Percentiles rank a stretch among this genome's conserved stretches.
Conservation (phyloP, 2,113 vertebrate genomes). For the Macquaria ambigua region DNA sequence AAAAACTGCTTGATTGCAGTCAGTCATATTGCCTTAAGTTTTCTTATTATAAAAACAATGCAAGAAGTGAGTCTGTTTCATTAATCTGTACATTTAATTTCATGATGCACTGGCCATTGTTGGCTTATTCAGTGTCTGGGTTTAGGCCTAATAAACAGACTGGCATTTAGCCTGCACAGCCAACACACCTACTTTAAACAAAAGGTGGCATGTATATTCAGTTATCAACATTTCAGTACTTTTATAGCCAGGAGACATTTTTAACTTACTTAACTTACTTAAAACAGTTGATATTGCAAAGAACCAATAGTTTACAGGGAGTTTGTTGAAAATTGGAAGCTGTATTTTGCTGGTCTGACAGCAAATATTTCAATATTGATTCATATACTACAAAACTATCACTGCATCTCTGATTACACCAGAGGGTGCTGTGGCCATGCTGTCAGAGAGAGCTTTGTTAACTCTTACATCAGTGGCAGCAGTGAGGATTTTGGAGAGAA, state of each 20-base stretch:
- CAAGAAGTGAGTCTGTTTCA: too few species aligned
- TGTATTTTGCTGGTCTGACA: neutral
- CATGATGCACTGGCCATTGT: too few species aligned
- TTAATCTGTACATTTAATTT: too few species aligned
- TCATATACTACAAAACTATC: neutral
- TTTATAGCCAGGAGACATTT: neutral
- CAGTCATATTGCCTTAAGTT: too few species aligned
- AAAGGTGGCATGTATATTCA: neutral
- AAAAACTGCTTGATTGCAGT: too few species aligned
- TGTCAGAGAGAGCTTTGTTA: neutral
- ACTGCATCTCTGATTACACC: neutral
- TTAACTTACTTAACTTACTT: neutral
- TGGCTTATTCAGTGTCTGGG: neutral
- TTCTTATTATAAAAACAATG: too few species aligned
- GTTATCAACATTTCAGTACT: neutral
- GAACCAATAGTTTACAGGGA: neutral
- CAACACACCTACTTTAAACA: too few species aligned
- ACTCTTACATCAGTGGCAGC: conserved; percentile 91
- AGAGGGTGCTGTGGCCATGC: neutral
- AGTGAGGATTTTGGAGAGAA: conserved; percentile 93
- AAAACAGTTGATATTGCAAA: neutral
- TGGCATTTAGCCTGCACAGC: too few species aligned
- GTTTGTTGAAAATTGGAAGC: neutral
- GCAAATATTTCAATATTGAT: neutral
- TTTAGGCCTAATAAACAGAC: too few species aligned